Conservation (phyloP, 2,113 vertebrate species). For the Petroica traversi region DNA sequence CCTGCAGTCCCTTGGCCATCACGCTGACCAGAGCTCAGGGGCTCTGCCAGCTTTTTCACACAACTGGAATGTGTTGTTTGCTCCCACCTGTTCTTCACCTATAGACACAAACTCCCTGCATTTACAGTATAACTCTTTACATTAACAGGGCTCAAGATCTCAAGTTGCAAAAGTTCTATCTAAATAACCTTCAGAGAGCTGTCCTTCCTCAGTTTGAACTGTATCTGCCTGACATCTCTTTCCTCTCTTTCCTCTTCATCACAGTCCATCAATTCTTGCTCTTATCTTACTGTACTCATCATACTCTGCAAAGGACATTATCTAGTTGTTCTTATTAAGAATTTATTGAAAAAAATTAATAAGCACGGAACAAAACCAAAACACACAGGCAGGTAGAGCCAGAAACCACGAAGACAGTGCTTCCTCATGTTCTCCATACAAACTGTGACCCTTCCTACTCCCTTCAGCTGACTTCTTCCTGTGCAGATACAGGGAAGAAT, state of each 20-base stretch:
- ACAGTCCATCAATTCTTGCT: background rate
- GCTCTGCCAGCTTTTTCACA: background rate
- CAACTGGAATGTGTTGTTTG: fast-evolving
- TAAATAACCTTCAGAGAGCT: background rate
- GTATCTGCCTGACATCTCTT: background rate
- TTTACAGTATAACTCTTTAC: background rate
- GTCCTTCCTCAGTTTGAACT: background rate
- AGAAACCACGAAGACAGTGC: background rate
- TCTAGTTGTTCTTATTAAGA: background rate
- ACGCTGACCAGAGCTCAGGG: fast-evolving
- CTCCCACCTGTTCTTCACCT: background rate
- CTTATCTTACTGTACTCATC: background rate
- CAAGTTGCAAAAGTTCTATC: background rate
- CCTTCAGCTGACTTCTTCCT: background rate
- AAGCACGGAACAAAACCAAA: background rate
- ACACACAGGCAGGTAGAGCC: background rate
- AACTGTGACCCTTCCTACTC: background rate
- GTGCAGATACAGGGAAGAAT: background rate
- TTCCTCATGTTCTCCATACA: background rate
- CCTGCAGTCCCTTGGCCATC: background rate
- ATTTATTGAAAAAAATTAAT: background rate
- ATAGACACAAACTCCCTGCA: background rate
- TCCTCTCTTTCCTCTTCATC: background rate
- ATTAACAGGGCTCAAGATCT: background rate
- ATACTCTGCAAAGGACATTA: background rate